Base-by-base conservation (phyloP, 2,888 invertebrate genomes). In the Euclidia mi region DNA sequence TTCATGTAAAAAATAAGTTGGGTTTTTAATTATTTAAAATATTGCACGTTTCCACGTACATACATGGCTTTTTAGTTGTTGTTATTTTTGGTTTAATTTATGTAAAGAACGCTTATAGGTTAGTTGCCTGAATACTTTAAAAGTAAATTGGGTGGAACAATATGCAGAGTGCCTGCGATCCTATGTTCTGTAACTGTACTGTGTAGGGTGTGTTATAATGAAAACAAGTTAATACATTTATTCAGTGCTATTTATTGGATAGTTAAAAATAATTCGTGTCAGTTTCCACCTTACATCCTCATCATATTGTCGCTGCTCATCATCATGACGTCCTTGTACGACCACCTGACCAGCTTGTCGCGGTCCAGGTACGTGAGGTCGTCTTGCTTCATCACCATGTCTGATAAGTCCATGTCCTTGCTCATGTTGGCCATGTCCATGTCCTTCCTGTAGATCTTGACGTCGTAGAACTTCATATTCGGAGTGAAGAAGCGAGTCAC, bases 391-490 rank as follows among this genome's bases (percentile, higher is more conserved):
- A 92, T 87, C 58, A 92, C 78, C 89, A 92, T 85, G 71, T 92
- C 84, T 18, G 91, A 88, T 48, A 62, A 76, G 72, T 94, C 92
- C 1, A 88, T 56, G 40, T 89, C 82, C 74, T 92, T 93, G 53
- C 85, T 85, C 29, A 46, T 71, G 81, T 92, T 92, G 63, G 85
- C 72, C 51, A 78, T 50, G 3, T 73, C 79, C 70, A 92, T 81
- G 69, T 96, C 95, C 75, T 95, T 95, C 83, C 96, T 95, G 92
- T 94, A 96, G 74, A 97, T 95, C 72, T 92, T 79, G 45, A 96
- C 94, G 80, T 96, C 96, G 65, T 95, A 87, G 90, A 96, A 95
- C 87, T 94, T 95, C 90, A 96, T 96, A 92, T 97, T 97, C 69
- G 94, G 95, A 14, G 96, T 95, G 78, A 92, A 94, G 95, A 96